Conservation (phyloP, 2,888 invertebrate species). For the Galeruca laticollis region DNA sequence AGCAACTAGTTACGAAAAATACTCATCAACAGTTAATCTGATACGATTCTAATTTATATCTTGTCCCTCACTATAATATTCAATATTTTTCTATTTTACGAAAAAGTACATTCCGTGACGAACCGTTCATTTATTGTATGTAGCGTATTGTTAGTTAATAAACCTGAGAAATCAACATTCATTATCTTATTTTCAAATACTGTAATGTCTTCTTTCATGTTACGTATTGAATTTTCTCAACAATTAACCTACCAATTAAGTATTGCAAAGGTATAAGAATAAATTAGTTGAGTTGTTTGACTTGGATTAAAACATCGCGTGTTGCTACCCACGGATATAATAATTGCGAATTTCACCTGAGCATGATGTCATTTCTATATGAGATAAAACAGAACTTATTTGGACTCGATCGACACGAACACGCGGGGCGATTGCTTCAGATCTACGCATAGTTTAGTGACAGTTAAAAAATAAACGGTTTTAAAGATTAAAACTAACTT, state of each 20-base stretch:
- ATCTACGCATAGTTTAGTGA: background rate
- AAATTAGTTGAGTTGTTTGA: conserved; percentile 29
- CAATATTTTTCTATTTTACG: too few relatives aligned
- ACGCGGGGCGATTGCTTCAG: conserved; percentile 3
- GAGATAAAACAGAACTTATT: conserved; percentile 39
- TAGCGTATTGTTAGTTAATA: too few relatives aligned
- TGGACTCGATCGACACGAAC: conserved; percentile 37
- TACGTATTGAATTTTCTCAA: conserved; percentile 18
- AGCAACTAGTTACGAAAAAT: too few relatives aligned
- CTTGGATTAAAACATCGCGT: conserved; percentile 38
- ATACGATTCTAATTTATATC: too few relatives aligned
- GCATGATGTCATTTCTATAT: conserved; percentile 47
- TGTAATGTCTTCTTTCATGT: background rate
- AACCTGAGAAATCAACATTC: background rate
- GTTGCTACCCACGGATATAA: conserved; percentile 39
- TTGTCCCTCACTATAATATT: too few relatives aligned
- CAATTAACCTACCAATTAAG: conserved; percentile 30
- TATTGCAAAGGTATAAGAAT: conserved; percentile 28
- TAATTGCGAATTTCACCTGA: conserved; percentile 46
- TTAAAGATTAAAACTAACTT: too few relatives aligned
- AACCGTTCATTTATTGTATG: too few relatives aligned
- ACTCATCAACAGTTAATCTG: too few relatives aligned
- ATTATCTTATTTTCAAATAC: background rate
- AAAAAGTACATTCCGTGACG: too few relatives aligned
- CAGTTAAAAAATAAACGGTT: too few relatives aligned